Evolutionary conservation across 2,797 vertebrate species (phyloP).

Genomic region (Sebastes steindachneri): DNA sequence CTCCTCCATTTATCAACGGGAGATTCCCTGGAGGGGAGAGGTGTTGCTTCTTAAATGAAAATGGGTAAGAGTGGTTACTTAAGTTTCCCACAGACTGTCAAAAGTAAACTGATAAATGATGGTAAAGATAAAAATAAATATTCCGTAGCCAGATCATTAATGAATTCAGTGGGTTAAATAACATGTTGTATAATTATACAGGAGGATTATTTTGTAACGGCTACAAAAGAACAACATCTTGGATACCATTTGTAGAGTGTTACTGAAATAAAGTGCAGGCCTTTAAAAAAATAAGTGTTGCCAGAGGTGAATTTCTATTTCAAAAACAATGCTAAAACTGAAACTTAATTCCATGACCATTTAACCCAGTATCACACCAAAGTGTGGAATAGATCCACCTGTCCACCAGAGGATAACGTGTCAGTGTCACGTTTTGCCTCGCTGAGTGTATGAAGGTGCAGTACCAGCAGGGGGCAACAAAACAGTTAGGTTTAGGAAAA

Average conservation of each 20-base stretch:
- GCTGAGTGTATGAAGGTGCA: background rate
- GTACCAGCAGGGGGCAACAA: background rate
- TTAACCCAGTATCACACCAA: background rate
- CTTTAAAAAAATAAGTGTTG: background rate
- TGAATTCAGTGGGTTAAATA: background rate
- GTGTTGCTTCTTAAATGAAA: constrained; percentile 14
- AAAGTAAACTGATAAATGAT: background rate
- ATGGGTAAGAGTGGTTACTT: constrained; percentile 5
- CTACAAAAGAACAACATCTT: background rate
- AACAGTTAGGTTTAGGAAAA: background rate
- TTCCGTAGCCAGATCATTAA: background rate
- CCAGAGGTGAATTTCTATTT: background rate
- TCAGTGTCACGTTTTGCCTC: background rate
- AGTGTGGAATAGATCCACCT: background rate
- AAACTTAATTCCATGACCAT: background rate
- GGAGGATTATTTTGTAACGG: background rate
- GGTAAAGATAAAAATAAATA: background rate
- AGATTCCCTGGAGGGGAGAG: constrained; percentile 19
- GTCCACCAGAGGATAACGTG: background rate
- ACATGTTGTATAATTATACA: background rate
- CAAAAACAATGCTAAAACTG: background rate
- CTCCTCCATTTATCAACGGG: constrained; percentile 40
- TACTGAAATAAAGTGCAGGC: background rate
- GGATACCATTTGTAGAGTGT: background rate
- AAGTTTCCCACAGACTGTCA: background rate